These are phyloP conservation scores for Melieria omissa DNA, from an alignment of 2,888 invertebrate species.

Conservation along the genomic window DNA sequence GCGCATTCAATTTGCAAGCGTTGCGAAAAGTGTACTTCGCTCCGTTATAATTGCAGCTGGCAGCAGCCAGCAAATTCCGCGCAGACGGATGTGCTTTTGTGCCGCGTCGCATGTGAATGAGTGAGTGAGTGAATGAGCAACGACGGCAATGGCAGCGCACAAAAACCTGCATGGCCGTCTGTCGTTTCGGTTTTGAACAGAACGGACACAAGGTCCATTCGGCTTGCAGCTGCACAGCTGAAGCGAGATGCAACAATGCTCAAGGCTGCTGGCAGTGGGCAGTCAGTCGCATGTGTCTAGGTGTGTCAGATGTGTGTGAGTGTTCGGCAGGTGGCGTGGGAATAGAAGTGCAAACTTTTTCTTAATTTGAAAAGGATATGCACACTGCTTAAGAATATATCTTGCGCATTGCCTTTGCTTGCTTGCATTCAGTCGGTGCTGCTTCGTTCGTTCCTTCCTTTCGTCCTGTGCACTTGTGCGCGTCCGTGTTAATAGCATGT, in stretches of 20 bases:
- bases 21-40: slow-evolving; percentile 11
- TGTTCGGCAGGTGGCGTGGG: not conserved
- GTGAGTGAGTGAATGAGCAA: slow-evolving; percentile 26
- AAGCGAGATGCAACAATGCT: not conserved
- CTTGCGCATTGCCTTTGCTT: slow-evolving; percentile 18
- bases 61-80: slow-evolving; percentile 6
- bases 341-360: slow-evolving; percentile 21
- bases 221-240: too few species aligned
- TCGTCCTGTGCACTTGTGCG: too few species aligned
- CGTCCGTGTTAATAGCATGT: slow-evolving; percentile 33
- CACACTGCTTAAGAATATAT: slow-evolving; percentile 40
- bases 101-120: slow-evolving; percentile 19
- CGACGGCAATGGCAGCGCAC: not conserved
- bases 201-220: too few species aligned
- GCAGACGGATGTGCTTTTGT: slow-evolving; percentile 25
- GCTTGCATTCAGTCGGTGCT: slow-evolving; percentile 4
- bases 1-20: too few species aligned
- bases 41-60: slow-evolving; percentile 36
- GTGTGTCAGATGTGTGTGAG: not conserved
- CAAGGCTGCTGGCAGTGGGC: not conserved
- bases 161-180: not conserved
- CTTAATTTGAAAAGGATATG: slow-evolving; percentile 39
- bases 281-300: slow-evolving; percentile 7
- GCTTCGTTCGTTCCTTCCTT: not conserved
- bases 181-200: too few species aligned